phyloP scores from a whole-genome alignment of 2,888 invertebrate genomes.

The Amiota mariae region DNA sequence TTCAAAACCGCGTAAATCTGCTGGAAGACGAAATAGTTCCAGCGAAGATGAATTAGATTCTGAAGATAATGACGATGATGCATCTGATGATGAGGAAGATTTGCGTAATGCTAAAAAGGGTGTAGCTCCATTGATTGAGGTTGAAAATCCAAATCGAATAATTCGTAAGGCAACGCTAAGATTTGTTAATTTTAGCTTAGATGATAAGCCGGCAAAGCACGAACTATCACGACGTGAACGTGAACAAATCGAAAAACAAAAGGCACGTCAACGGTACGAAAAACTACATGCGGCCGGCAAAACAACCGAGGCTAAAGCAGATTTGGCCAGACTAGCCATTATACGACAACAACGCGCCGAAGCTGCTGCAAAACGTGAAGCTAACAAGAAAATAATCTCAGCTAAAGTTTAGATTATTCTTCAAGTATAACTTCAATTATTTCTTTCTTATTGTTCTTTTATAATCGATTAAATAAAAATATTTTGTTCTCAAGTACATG shows the following conservation, averaged over 20 bases:
- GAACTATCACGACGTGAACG: conserved; percentile 87
- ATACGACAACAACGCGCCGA: conserved; percentile 96
- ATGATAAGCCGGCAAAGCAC: conserved; percentile 75
- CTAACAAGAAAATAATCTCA: conserved; percentile 85
- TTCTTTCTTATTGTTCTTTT: no score
- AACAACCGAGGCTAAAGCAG: conserved; percentile 95
- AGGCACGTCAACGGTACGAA: conserved; percentile 91
- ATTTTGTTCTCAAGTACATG: not conserved
- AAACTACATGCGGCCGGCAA: conserved; percentile 95
- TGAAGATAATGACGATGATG: conserved; percentile 57
- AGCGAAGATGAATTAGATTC: conserved; percentile 61
- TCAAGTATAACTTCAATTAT: not conserved
- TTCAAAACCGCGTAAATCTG: conserved; percentile 15
- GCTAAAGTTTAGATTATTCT: conserved; percentile 32
- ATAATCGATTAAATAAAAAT: no score
- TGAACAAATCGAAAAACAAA: conserved; percentile 93
- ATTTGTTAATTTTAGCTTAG: conserved; percentile 75
- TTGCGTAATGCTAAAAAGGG: conserved; percentile 88
- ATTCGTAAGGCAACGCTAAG: conserved; percentile 89
- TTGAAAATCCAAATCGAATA: conserved; percentile 95
- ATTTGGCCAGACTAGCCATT: conserved; percentile 93
- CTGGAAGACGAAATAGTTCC: conserved; percentile 40
- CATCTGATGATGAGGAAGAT: conserved; percentile 75
- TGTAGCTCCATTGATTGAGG: conserved; percentile 92
- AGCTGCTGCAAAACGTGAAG: conserved; percentile 92